Evolutionary conservation across 1,140 invertebrate genomes (phyloP).

Genomic region (Dinothrombium tinctorium): DNA sequence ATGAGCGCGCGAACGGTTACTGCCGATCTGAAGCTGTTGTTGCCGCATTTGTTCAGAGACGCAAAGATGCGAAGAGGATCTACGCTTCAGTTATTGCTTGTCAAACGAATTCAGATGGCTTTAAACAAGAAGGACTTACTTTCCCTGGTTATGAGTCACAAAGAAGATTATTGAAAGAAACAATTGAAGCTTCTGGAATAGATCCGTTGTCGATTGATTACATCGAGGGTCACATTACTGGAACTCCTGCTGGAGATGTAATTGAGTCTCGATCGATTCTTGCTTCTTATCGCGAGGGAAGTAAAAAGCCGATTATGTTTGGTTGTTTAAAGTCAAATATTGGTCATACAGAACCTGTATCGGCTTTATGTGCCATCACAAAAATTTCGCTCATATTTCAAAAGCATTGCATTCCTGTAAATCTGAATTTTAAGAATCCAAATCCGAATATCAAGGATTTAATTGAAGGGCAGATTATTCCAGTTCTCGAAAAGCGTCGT

Average conservation of each 20-base stretch:
- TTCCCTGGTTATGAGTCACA: conserved; percentile 15
- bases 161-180: conserved; percentile 18
- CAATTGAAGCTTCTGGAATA: conserved; percentile 20
- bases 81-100: conserved; percentile 39
- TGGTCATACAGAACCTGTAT: conserved; percentile 87
- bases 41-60: neutral
- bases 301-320: conserved; percentile 45
- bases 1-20: conserved; percentile 10
- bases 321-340: conserved; percentile 95
- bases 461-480: conserved; percentile 53
- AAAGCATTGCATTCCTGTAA: conserved; percentile 52
- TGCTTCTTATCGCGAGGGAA: conserved; percentile 43
- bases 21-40: neutral
- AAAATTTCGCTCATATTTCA: conserved; percentile 62
- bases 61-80: conserved; percentile 18
- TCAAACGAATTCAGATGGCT: conserved; percentile 64
- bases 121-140: conserved; percentile 31
- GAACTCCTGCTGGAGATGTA: conserved; percentile 30
- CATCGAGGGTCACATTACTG: conserved; percentile 25
- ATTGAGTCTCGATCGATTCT: conserved; percentile 70
- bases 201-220: conserved; percentile 22
- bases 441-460: conserved; percentile 71
- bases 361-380: conserved; percentile 62
- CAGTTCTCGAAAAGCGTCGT: conserved; percentile 17
- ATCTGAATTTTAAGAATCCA: conserved; percentile 63